These are phyloP conservation scores for Acestrorhynchus altus DNA, from an alignment of 2,797 vertebrate species.

Conservation along the genomic window DNA sequence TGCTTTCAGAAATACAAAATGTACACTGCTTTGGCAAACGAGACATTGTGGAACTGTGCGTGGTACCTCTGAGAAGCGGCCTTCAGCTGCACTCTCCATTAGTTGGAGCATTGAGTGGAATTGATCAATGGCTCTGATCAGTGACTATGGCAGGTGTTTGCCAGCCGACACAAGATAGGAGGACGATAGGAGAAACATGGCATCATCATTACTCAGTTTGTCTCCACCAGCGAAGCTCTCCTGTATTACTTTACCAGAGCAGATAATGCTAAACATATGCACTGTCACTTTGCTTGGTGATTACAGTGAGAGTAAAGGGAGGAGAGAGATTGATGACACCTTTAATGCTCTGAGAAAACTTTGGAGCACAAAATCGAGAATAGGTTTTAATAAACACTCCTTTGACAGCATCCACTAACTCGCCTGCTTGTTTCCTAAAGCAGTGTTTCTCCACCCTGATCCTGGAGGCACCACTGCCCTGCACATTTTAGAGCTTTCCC, in stretches of 20 bases:
- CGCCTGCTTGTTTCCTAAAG: slow-evolving; percentile 11
- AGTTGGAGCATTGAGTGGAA: slow-evolving; percentile 57
- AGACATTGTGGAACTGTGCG: slow-evolving; percentile 83
- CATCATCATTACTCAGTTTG: slow-evolving; percentile 55
- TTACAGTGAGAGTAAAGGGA: slow-evolving; percentile 30
- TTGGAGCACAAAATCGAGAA: slow-evolving; percentile 25
- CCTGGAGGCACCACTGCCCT: too few relatives aligned
- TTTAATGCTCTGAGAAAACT: slow-evolving; percentile 39
- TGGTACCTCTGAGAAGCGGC: slow-evolving; percentile 89
- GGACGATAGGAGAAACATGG: slow-evolving; percentile 35
- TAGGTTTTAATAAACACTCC: slow-evolving; percentile 39
- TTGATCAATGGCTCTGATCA: slow-evolving; percentile 67
- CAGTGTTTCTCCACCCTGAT: too few relatives aligned
- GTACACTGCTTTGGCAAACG: slow-evolving; percentile 74
- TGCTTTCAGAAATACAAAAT: slow-evolving; percentile 80
- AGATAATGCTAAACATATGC: slow-evolving; percentile 54
- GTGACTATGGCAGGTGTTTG: slow-evolving; percentile 58
- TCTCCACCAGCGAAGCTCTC: slow-evolving; percentile 23
- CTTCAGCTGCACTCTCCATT: slow-evolving; percentile 72
- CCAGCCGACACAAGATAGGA: slow-evolving; percentile 51
- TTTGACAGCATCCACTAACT: slow-evolving; percentile 5
- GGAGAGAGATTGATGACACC: slow-evolving; percentile 27
- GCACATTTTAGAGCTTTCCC: too few relatives aligned
- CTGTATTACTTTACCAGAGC: slow-evolving; percentile 38
- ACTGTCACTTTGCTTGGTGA: slow-evolving; percentile 42